Evolutionary conservation across 2,797 vertebrate species (phyloP).

Genomic region (Ptychobarbus kaznakovi): DNA sequence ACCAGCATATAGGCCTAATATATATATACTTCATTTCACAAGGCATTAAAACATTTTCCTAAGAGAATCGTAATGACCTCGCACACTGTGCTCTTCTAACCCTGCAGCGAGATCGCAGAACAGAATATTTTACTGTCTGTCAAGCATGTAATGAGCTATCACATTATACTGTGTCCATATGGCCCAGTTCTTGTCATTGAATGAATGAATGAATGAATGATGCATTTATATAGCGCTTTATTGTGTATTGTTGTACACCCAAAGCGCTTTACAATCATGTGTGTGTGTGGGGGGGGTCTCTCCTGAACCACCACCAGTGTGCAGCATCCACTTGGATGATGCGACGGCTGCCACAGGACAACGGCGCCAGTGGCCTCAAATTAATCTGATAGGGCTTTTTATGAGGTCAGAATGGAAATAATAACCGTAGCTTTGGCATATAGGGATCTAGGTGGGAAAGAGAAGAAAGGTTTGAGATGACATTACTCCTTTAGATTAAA

Average conservation of each 20-base stretch:
- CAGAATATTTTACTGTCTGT: conserved; percentile 26
- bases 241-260: no score
- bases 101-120: conserved; percentile 17
- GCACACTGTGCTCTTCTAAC: conserved; percentile 17
- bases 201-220: no score
- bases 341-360: no score
- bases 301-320: no score
- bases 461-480: background rate
- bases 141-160: conserved; percentile 42
- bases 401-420: background rate
- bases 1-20: background rate
- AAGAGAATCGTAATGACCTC: conserved; percentile 5
- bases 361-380: background rate
- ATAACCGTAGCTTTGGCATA: background rate
- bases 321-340: no score
- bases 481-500: background rate
- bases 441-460: background rate
- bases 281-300: no score
- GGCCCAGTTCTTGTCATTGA: conserved; percentile 44
- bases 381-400: background rate
- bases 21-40: conserved; percentile 36
- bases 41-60: conserved; percentile 38
- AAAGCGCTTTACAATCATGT: no score
- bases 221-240: no score
- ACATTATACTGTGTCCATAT: background rate